Base-by-base conservation (phyloP, 2,888 invertebrate species). In the Arctia plantaginis region DNA sequence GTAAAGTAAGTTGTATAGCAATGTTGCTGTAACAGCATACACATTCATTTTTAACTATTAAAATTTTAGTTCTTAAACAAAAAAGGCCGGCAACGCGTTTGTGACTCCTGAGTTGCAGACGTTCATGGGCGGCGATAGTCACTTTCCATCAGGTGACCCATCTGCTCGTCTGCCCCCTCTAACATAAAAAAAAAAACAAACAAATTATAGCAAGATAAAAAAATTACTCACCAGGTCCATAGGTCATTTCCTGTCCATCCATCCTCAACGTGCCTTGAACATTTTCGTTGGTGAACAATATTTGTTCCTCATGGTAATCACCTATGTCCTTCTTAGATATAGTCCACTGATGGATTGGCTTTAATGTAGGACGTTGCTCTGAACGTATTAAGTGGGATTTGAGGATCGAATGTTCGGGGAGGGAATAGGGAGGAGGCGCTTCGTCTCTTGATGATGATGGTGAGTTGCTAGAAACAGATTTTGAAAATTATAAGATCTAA, bases 231-330 rank as follows among this genome's bases (percentile, higher is more conserved):
- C 95, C 95, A 15, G 95, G 93, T 47, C 95, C 95, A 85, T 95
- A 96, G 64, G 89, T 91, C 41, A 95, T 88, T 33, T 95, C 94
- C 77, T 93, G 92, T 0, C 87, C 88, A 44, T 93, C 94, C 1
- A 91, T 88, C 77, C 92, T 84, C 23, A 92, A 88, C 8, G 88
- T 91, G 0, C 89, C 81, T 55, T 90, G 93, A 0, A 94, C 80
- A 69, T 95, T 93, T 70, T 96, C 96, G 72, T 96, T 96, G 0
- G 96, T 96, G 78, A 95, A 96, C 51, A 96, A 82, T n/a, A 95
- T 92, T 80, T 95, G 94, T 73, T 96, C 94, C 71, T 95, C 95
- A 0, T 94, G 93, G 59, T 93, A 94, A 47, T 94, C 94, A 0
- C 94, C 94, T 0, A 92, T 91, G 73, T 95, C 94, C 77, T 95